These are phyloP conservation scores for Pelecanoides urinatrix DNA, from an alignment of 2,113 vertebrate genomes.

Conservation along the genomic window DNA sequence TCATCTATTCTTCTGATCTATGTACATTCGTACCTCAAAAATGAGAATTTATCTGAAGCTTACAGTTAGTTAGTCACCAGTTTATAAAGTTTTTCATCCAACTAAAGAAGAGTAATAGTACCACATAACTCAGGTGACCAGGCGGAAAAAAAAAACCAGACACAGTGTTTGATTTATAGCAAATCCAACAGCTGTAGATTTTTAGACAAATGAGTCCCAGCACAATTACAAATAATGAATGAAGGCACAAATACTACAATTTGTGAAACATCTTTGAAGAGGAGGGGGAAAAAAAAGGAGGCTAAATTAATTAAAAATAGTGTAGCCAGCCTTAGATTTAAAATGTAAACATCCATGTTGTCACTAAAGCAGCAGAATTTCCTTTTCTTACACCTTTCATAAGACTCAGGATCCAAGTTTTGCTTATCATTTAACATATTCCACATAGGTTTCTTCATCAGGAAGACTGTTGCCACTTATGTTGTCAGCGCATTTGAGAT, in stretches of 20 bases:
- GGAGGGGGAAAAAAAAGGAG: rapidly evolving
- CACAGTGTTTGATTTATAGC: not conserved
- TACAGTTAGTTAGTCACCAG: not conserved
- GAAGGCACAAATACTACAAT: not conserved
- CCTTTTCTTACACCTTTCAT: not conserved
- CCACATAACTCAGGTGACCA: not conserved
- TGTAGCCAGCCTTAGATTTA: not conserved
- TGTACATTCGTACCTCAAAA: not conserved
- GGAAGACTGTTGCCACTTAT: slow-evolving; percentile 46
- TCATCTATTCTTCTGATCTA: not conserved
- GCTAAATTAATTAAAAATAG: not conserved
- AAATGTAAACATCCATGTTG: slow-evolving; percentile 8
- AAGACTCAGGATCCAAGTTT: not conserved
- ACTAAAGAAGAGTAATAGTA: not conserved
- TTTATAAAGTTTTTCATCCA: not conserved
- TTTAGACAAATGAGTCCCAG: not conserved
- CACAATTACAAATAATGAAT: not conserved
- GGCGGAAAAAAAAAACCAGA: not conserved
- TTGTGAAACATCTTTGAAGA: not conserved
- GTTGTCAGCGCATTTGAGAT: slow-evolving; percentile 52
- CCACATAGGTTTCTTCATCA: slow-evolving; percentile 14
- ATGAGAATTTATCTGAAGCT: not conserved
- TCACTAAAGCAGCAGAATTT: slow-evolving; percentile 23
- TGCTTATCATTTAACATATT: slow-evolving; percentile 30
- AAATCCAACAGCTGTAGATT: not conserved